Evolutionary conservation across 1,140 invertebrate species (phyloP).

Genomic region (Rhysida immarginata): DNA sequence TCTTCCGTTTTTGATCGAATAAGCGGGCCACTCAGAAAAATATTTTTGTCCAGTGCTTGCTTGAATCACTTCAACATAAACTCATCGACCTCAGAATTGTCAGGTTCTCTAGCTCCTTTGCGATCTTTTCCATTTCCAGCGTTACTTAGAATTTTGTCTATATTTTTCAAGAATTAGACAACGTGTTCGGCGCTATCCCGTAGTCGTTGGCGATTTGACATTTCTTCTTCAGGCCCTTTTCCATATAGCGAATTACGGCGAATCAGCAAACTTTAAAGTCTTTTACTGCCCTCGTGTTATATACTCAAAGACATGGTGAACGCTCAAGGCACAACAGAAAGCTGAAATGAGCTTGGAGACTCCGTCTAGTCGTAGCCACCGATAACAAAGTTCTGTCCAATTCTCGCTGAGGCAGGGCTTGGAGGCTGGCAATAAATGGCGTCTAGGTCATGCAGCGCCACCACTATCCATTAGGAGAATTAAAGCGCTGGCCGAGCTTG

Average conservation of each 20-base stretch:
- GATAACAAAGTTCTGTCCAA: too few species aligned
- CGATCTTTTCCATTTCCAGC: neutral
- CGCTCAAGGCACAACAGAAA: neutral
- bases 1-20: conserved; percentile 14
- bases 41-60: neutral
- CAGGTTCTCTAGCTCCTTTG: neutral
- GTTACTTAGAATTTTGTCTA: neutral
- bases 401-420: too few species aligned
- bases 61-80: neutral
- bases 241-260: neutral
- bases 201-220: neutral
- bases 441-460: too few species aligned
- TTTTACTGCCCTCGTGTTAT: neutral
- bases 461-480: too few species aligned
- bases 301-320: neutral
- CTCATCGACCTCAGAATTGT: neutral
- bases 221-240: neutral
- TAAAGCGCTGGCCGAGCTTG: too few species aligned
- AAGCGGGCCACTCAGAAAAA: neutral
- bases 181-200: neutral
- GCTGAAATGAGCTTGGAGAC: too few species aligned
- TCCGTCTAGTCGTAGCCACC: too few species aligned
- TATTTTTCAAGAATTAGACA: neutral
- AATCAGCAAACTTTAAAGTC: neutral
- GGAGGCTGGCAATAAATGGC: too few species aligned